Evolutionary conservation across 2,113 vertebrate species (phyloP), one percentile per base, ranked within the genome.

Genomic region (Bubo blakistoni): DNA sequence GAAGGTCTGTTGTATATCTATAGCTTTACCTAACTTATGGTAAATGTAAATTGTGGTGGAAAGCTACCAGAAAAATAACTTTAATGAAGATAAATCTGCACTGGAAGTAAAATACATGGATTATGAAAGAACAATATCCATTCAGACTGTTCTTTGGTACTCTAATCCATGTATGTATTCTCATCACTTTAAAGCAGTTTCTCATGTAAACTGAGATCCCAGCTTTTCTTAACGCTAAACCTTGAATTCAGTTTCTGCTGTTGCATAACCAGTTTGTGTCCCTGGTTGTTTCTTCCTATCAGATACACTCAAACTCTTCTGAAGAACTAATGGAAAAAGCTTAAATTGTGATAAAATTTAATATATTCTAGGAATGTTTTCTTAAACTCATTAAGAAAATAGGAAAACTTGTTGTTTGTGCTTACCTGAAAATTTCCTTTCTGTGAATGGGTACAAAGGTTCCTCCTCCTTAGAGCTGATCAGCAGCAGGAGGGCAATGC

Each of bases 361-460:
- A 59, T 81, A 17, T 29, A 52, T 34, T 52, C 24, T 49, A 17
- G 54, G 71, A 84, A 38, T 7, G 4, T 51, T 94, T 44, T 73
- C 69, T 65, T 76, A 25, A 86, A n/a, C 17, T 32, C 17, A 4
- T 29, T 24, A 59, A 73, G 55, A 51, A 70, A 67, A 59, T 5
- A 55, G 10, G 34, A 66, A 59, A 51, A 3, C 24, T 52, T 19
- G 11, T 62, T 61, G 13, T 63, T 94, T 29, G 16, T 71, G 46
- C 42, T 73, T 73, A n/a, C 42, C 12, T 15, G 19, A 76, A 32
- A 51, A n/a, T 54, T 61, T 70, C 34, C 10, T 63, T 79, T 82
- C 17, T 81, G 59, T 0, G 0, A 51, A 25, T 29, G 24, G 46
- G 19, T 25, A 44, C n/a, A 32, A 54, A 61, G 16, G 58, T 52